A percentile compares a stretch with the other conserved stretches of the same genome.
Evolutionary conservation across 2,888 invertebrate species (phyloP).

Genomic region (Dorcus hopei): DNA sequence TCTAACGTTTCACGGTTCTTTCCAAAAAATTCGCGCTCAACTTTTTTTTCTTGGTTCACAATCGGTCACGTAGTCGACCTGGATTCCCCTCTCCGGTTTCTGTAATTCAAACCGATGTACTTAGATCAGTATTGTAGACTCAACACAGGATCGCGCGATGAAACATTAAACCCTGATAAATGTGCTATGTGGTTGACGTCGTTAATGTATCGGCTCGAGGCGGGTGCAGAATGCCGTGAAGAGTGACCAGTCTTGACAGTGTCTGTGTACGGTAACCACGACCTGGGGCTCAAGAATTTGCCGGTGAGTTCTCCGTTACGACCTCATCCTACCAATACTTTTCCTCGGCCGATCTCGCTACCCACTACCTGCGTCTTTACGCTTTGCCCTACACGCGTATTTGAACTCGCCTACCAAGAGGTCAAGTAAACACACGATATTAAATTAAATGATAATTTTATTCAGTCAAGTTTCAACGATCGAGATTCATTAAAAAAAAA

Average conservation of each 20-base stretch:
- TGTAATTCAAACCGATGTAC: slow-evolving; percentile 22
- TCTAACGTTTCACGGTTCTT: not conserved
- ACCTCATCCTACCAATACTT: slow-evolving; percentile 8
- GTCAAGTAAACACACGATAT: slow-evolving; percentile 18
- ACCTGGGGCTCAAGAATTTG: not conserved
- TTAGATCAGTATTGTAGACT: slow-evolving; percentile 19
- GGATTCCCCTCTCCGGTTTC: slow-evolving; percentile 25
- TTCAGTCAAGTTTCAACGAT: not conserved
- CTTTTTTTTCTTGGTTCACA: slow-evolving; percentile 4
- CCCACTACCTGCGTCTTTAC: slow-evolving; percentile 6
- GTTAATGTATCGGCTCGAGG: not conserved
- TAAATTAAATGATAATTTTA: slow-evolving; percentile 18
- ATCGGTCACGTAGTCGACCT: slow-evolving; percentile 18
- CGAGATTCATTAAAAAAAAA: not conserved
- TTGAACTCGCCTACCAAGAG: slow-evolving; percentile 21
- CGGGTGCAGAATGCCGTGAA: slow-evolving; percentile 16
- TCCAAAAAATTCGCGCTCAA: not conserved
- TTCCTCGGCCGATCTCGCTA: not conserved
- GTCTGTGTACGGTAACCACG: slow-evolving; percentile 10
- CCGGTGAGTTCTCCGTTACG: slow-evolving; percentile 4
- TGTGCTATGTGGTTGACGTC: slow-evolving; percentile 21
- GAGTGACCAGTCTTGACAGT: slow-evolving; percentile 6
- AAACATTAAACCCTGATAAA: slow-evolving; percentile 27
- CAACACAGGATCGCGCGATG: slow-evolving; percentile 19
- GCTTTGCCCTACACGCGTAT: slow-evolving; percentile 14